These are phyloP conservation scores for Stegodyphus mimosarum DNA, from an alignment of 1,140 invertebrate genomes.

Conservation along the genomic window DNA sequence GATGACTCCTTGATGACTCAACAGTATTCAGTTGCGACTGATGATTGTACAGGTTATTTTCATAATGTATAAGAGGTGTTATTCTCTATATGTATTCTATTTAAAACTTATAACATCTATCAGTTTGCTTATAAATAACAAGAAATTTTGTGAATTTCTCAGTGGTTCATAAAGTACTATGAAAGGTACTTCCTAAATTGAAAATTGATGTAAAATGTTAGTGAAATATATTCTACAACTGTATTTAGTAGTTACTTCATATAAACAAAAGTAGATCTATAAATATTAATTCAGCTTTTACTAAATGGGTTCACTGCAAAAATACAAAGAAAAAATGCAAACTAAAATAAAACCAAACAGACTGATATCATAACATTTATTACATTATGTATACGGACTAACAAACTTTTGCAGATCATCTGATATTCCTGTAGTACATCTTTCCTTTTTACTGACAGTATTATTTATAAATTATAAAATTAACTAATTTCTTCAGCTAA, in stretches of 20 bases:
- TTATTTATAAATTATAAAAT: too few relatives aligned
- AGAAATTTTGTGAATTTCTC: neutral
- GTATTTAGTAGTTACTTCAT: neutral
- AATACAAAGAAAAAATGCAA: neutral
- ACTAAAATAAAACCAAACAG: neutral
- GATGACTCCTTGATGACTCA: conserved; percentile 25
- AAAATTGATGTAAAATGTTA: neutral
- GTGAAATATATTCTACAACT: neutral
- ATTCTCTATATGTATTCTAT: conserved; percentile 17
- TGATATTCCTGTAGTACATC: too few relatives aligned
- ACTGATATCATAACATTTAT: neutral
- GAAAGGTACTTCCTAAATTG: neutral
- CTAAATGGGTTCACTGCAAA: too few relatives aligned
- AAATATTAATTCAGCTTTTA: neutral
- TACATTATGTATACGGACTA: neutral
- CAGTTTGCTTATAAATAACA: neutral
- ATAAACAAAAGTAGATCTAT: neutral
- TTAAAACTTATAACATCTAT: neutral
- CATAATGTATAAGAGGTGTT: conserved; percentile 22
- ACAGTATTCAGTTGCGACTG: neutral
- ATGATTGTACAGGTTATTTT: conserved; percentile 45
- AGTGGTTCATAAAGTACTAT: neutral
- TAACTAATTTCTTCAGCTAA: too few relatives aligned
- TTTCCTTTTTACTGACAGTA: too few relatives aligned
- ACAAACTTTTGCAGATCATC: too few relatives aligned